These are phyloP conservation scores for Danaus plexippus DNA, from an alignment of 1,140 invertebrate genomes.

Conservation along the genomic window DNA sequence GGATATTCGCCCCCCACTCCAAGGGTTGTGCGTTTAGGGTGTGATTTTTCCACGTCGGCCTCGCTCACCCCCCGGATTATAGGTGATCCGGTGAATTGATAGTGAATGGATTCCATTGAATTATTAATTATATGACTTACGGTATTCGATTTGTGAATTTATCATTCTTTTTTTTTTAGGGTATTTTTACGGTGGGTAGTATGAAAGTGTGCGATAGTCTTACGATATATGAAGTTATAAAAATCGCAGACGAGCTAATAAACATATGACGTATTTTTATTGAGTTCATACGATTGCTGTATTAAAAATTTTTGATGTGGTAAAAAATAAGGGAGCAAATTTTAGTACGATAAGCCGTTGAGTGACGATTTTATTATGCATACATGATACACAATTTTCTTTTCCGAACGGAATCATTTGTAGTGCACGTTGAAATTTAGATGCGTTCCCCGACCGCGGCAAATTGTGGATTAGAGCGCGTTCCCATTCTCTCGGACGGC, in stretches of 20 bases:
- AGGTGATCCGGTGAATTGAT: slow-evolving; percentile 28
- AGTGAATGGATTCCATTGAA: slow-evolving; percentile 20
- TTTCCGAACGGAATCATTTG: slow-evolving; percentile 50
- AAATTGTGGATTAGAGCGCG: slow-evolving; percentile 54
- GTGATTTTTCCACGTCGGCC: slow-evolving; percentile 49
- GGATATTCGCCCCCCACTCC: slow-evolving; percentile 49
- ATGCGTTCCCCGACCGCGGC: slow-evolving; percentile 43
- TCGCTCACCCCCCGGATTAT: slow-evolving; percentile 41
- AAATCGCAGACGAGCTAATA: too few relatives aligned
- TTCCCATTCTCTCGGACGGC: slow-evolving; percentile 8
- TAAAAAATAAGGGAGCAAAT: slow-evolving; percentile 6
- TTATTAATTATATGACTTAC: slow-evolving; percentile 19
- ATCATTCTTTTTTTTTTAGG: slow-evolving; percentile 2
- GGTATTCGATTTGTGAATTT: background rate
- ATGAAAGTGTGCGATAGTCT: background rate
- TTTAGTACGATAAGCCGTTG: background rate
- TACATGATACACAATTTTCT: slow-evolving; percentile 30
- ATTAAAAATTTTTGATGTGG: background rate
- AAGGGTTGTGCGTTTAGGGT: slow-evolving; percentile 60
- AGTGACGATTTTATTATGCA: slow-evolving; percentile 29
- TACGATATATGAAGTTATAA: background rate
- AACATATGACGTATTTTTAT: too few relatives aligned
- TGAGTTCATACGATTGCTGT: too few relatives aligned
- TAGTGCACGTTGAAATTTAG: slow-evolving; percentile 44
- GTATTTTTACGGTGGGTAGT: background rate